These are phyloP conservation scores for Molorchus minor DNA, from an alignment of 2,888 invertebrate genomes.

Conservation along the genomic window DNA sequence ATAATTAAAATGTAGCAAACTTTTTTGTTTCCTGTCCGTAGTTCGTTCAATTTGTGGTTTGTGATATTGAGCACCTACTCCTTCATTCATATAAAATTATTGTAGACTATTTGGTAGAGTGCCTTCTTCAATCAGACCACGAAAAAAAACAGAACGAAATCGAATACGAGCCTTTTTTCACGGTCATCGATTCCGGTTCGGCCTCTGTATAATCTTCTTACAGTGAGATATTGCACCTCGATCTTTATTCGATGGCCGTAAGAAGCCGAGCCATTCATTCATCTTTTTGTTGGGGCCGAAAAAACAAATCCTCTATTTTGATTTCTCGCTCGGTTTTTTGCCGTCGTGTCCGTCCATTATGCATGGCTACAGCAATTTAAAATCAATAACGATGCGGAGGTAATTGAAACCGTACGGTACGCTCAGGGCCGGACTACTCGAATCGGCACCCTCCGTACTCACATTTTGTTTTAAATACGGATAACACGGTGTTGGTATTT, in stretches of 20 bases:
- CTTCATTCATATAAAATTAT: too few species aligned
- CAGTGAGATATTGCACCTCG: background rate
- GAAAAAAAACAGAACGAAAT: too few species aligned
- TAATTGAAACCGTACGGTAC: conserved; percentile 48
- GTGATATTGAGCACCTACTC: too few species aligned
- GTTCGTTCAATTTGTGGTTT: too few species aligned
- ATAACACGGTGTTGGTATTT: too few species aligned
- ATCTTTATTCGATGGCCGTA: background rate
- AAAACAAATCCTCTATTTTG: conserved; percentile 33
- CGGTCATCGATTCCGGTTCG: background rate
- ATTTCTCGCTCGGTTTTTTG: conserved; percentile 30
- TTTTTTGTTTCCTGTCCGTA: too few species aligned
- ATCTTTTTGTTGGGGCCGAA: conserved; percentile 18
- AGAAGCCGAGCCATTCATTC: background rate
- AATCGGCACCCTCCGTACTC: too few species aligned
- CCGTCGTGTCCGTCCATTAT: conserved; percentile 29
- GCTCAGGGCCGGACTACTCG: too few species aligned
- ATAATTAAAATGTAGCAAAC: too few species aligned
- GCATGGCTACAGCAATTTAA: conserved; percentile 40
- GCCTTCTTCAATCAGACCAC: too few species aligned
- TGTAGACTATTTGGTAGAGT: too few species aligned
- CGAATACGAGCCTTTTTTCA: background rate
- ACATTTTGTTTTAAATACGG: too few species aligned
- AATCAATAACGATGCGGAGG: conserved; percentile 46
- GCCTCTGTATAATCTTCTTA: background rate